A percentile compares a stretch with the other conserved stretches of the same genome.
Evolutionary conservation across 2,113 vertebrate species (phyloP).

Genomic region (Oreotrochilus melanogaster): DNA sequence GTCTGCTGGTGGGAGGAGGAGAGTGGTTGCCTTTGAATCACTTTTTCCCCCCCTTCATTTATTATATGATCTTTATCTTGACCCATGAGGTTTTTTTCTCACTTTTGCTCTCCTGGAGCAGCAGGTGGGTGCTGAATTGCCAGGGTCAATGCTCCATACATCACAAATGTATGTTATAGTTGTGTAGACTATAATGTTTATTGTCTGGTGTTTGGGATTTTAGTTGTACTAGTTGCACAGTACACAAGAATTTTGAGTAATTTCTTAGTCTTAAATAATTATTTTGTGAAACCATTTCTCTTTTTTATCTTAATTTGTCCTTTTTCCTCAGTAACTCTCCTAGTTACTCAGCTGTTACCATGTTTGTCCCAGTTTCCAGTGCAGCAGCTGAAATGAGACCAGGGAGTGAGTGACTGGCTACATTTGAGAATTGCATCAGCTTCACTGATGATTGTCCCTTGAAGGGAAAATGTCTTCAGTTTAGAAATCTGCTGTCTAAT

Average conservation of each 20-base stretch:
- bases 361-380: conserved; percentile 19
- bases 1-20: background rate
- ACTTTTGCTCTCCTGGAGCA: rapidly evolving
- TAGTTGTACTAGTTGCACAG: background rate
- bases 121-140: background rate
- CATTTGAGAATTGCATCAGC: conserved; percentile 11
- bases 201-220: background rate
- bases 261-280: background rate
- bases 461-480: background rate
- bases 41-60: background rate
- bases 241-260: background rate
- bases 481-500: conserved; percentile 17
- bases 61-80: background rate
- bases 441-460: background rate
- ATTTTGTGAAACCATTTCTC: background rate
- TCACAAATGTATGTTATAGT: background rate
- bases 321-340: background rate
- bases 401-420: background rate
- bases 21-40: background rate
- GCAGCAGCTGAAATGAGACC: background rate
- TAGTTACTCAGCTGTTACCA: background rate
- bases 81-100: background rate
- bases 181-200: background rate
- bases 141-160: background rate
- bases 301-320: background rate